phyloP scores from a whole-genome alignment of 23 tunicate genomes.

The Phallusia fumigata region DNA sequence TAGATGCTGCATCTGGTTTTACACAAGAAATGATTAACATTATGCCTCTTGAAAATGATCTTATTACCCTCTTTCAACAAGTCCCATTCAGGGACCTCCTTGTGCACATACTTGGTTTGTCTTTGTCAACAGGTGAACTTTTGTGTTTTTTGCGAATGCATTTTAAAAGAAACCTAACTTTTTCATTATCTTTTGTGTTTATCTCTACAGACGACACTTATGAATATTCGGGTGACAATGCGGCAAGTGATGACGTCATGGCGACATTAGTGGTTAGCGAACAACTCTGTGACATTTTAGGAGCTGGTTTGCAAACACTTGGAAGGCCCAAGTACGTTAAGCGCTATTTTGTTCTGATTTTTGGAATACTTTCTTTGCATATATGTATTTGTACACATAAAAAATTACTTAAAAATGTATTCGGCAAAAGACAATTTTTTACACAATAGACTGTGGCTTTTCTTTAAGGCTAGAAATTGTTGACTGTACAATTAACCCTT shows the following conservation, averaged over 20 bases:
- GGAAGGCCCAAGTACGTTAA: slow-evolving; percentile 71
- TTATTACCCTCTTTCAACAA: slow-evolving; percentile 78
- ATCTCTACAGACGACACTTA: slow-evolving; percentile 21
- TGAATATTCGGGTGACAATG: not conserved
- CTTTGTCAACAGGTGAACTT: not conserved
- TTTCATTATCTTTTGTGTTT: too few relatives aligned
- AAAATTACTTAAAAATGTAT: too few relatives aligned
- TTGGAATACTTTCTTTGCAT: not conserved
- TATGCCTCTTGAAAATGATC: slow-evolving; percentile 74
- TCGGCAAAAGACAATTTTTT: too few relatives aligned
- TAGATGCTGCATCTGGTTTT: not conserved
- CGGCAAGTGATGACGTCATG: slow-evolving; percentile 56
- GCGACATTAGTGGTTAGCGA: slow-evolving; percentile 68
- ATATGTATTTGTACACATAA: too few relatives aligned
- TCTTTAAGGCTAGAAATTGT: too few relatives aligned
- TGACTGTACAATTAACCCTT: not conserved
- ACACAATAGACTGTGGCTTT: too few relatives aligned
- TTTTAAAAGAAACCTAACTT: too few relatives aligned
- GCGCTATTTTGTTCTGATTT: not conserved
- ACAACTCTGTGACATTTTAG: slow-evolving; percentile 73
- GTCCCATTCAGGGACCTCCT: slow-evolving; percentile 65
- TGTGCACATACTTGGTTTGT: slow-evolving; percentile 39
- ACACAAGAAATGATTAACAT: not conserved
- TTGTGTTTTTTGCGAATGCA: too few relatives aligned
- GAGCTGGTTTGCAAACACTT: slow-evolving; percentile 69